Percentiles rank a stretch among this genome's conserved stretches.
Evolutionary conservation across 2,113 vertebrate genomes (phyloP).

Genomic region (Pseudonaja textilis): DNA sequence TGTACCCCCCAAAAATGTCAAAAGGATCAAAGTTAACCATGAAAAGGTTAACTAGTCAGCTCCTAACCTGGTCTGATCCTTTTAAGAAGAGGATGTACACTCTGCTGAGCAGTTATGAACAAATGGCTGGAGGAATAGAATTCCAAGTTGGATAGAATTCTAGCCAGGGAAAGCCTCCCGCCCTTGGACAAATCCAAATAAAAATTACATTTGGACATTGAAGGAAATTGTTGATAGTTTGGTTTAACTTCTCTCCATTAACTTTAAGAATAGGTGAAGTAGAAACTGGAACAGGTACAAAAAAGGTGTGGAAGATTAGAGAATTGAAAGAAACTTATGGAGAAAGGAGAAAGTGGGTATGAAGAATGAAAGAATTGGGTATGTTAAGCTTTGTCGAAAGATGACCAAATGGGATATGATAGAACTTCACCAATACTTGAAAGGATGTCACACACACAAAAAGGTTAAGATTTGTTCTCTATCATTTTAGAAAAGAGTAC

Average conservation of each 20-base stretch:
- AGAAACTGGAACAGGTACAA: neutral
- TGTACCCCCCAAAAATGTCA: neutral
- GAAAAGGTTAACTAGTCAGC: neutral
- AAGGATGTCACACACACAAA: neutral
- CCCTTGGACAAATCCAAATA: neutral
- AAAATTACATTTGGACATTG: neutral
- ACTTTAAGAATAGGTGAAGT: neutral
- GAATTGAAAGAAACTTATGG: neutral
- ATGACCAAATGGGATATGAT: neutral
- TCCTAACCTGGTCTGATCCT: neutral
- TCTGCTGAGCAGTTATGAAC: neutral
- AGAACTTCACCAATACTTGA: neutral
- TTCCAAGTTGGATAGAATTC: neutral
- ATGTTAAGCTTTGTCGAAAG: neutral
- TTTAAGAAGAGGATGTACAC: neutral
- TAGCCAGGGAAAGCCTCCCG: neutral
- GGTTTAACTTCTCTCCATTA: neutral
- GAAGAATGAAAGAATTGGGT: neutral
- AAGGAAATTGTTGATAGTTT: neutral
- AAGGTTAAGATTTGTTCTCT: neutral
- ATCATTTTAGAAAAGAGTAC: neutral
- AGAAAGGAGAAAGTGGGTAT: neutral
- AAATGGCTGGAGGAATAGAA: neutral
- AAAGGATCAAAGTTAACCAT: neutral
- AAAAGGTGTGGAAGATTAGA: neutral